Base-by-base conservation (phyloP, 2,113 vertebrate genomes). In the Myotis yumanensis region DNA sequence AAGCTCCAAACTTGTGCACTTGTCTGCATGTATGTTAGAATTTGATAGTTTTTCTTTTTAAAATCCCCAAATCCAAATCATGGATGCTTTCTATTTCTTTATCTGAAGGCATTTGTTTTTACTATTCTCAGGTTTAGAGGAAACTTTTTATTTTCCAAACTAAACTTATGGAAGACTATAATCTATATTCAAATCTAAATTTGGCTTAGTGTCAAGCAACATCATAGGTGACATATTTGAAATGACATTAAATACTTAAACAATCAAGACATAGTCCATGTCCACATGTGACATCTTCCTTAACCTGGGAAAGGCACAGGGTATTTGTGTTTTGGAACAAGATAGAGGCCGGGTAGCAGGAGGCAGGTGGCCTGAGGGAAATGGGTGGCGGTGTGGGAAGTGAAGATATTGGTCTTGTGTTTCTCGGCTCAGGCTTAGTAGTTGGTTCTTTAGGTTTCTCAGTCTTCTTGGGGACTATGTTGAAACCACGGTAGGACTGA, bases 71-170 rank as follows among this genome's bases (percentile, higher is more conserved):
- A 37, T 80, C 11, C 88, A 92, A 94, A 89, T 93, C n/a, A 86
- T 54, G n/a, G 30, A 4, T 91, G 52, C 2, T 25, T 77, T 79
- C 12, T 90, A n/a, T 94, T 84, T 89, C 18, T 79, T 72, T 86
- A 52, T 85, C 88, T 43, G 28, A 93, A 92, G 40, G 5, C 11
- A 84, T 82, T 62, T 86, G 16, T 37, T 94, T 82, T 93, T 62
- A 35, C 35, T 94, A 28, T 89, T 95, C 37, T 79, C 51, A 69
- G 16, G 9, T 81, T 93, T 94, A 93, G 69, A n/a, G 32, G 83
- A 89, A 95, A 72, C 11, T 86, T 94, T 91, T 73, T 79, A 37
- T 88, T 94, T 85, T 94, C 37, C 32, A 88, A 43, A 43, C 23
- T 68, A 95, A 93, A 85, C 2, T 80, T 86, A 72, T 10, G 8